Evolutionary conservation across 2,888 invertebrate species (phyloP).

Genomic region (Protodeltote pygarga): DNA sequence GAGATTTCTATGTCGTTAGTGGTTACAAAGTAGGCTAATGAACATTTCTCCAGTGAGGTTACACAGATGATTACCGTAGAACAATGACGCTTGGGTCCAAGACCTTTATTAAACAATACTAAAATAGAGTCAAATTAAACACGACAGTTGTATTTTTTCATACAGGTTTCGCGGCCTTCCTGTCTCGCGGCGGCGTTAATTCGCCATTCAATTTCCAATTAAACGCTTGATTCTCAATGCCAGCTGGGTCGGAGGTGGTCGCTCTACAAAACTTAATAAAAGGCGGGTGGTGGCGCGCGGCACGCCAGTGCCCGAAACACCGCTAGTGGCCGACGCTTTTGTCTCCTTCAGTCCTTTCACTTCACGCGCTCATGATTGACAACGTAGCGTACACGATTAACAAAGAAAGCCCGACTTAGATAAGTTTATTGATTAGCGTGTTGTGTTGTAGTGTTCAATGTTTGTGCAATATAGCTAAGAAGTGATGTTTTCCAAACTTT

Average conservation of each 20-base stretch:
- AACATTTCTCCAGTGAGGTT: constrained; percentile 61
- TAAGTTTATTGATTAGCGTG: constrained; percentile 71
- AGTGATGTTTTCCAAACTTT: constrained; percentile 77
- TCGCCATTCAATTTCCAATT: constrained; percentile 85
- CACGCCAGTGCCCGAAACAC: constrained; percentile 77
- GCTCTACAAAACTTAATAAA: constrained; percentile 79
- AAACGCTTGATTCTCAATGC: constrained; percentile 85
- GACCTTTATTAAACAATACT: constrained; percentile 52
- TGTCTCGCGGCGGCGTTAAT: constrained; percentile 75
- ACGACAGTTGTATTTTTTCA: constrained; percentile 72
- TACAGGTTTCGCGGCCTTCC: constrained; percentile 81
- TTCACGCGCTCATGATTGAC: constrained; percentile 76
- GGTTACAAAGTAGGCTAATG: constrained; percentile 56
- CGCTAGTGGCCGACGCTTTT: constrained; percentile 72
- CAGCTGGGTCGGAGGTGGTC: constrained; percentile 80
- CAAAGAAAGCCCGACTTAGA: constrained; percentile 77
- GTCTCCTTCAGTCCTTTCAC: constrained; percentile 82
- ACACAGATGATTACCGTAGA: constrained; percentile 44
- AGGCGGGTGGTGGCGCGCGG: constrained; percentile 80
- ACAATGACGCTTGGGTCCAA: constrained; percentile 49
- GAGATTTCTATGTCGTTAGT: constrained; percentile 63
- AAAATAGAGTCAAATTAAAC: constrained; percentile 53
- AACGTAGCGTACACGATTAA: constrained; percentile 66
- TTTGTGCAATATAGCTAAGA: constrained; percentile 65
- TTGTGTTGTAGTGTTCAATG: constrained; percentile 48